Conservation (phyloP, 2,888 invertebrate species). For the Luperina testacea region DNA sequence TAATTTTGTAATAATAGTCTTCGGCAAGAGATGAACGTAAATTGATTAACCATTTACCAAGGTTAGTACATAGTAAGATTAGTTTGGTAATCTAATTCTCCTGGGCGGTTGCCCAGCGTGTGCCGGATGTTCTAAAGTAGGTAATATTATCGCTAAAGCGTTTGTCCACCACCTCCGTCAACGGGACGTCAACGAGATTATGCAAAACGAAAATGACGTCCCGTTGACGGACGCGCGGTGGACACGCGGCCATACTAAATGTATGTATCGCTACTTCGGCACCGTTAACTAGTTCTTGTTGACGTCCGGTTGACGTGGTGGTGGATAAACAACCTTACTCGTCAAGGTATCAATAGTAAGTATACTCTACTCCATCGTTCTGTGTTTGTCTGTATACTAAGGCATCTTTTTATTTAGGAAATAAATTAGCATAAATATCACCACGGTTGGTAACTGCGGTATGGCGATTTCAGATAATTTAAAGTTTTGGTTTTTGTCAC, state of each 20-base stretch:
- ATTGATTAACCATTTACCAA: conserved; percentile 36
- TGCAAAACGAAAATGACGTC: not conserved
- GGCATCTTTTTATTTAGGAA: not conserved
- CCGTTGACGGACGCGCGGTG: not conserved
- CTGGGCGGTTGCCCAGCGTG: not conserved
- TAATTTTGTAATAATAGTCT: conserved; percentile 16
- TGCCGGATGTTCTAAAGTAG: conserved; percentile 6
- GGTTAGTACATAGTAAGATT: not conserved
- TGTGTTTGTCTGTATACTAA: not conserved
- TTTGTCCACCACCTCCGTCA: not conserved
- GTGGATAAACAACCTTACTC: not conserved
- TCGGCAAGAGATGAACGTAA: conserved; percentile 8
- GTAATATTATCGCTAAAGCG: not conserved
- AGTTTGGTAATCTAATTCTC: conserved; percentile 15
- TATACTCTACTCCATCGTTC: not conserved
- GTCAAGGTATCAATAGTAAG: not conserved
- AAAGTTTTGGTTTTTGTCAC: too few species aligned
- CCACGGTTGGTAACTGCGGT: too few species aligned
- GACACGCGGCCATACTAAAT: not conserved
- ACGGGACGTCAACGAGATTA: not conserved
- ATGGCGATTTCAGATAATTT: too few species aligned
- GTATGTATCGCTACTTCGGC: not conserved
- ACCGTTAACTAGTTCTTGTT: not conserved
- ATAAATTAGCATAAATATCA: not conserved
- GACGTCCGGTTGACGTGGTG: not conserved